These are phyloP conservation scores for Mizuhopecten yessoensis DNA, from an alignment of 1,140 invertebrate species.

Conservation along the genomic window DNA sequence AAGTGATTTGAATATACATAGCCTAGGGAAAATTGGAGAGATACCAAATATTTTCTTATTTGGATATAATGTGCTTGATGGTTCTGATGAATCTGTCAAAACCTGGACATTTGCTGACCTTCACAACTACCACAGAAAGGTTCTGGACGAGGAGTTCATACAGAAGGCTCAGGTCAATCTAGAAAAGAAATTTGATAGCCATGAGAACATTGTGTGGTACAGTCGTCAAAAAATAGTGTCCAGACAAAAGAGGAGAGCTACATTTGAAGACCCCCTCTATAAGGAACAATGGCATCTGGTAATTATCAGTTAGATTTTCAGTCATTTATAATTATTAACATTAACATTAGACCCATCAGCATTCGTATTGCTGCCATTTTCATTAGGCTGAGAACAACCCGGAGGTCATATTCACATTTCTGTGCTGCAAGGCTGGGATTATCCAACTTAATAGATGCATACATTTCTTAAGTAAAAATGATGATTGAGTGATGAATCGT, in stretches of 20 bases:
- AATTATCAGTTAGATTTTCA: constrained; percentile 44
- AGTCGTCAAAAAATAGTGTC: constrained; percentile 70
- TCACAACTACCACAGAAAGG: neutral
- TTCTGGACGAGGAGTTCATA: neutral
- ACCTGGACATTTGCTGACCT: neutral
- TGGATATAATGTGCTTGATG: neutral
- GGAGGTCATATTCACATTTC: too few species aligned
- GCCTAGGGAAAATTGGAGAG: constrained; percentile 45
- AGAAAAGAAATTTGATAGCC: constrained; percentile 66
- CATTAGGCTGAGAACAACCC: too few species aligned
- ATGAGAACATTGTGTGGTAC: constrained; percentile 75
- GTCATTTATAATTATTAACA: too few species aligned
- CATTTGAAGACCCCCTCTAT: constrained; percentile 77
- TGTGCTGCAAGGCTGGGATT: too few species aligned
- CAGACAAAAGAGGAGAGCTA: constrained; percentile 68
- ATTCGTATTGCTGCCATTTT: too few species aligned
- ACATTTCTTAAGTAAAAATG: too few species aligned
- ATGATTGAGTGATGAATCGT: too few species aligned
- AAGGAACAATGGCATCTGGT: constrained; percentile 81
- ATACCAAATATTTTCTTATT: constrained; percentile 48
- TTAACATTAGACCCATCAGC: too few species aligned
- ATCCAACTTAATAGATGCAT: too few species aligned
- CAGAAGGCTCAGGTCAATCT: constrained; percentile 37
- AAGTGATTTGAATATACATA: constrained; percentile 54
- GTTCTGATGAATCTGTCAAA: neutral